Evolutionary conservation across 2,113 vertebrate species (phyloP).

Genomic region (Podarcis raffonei): DNA sequence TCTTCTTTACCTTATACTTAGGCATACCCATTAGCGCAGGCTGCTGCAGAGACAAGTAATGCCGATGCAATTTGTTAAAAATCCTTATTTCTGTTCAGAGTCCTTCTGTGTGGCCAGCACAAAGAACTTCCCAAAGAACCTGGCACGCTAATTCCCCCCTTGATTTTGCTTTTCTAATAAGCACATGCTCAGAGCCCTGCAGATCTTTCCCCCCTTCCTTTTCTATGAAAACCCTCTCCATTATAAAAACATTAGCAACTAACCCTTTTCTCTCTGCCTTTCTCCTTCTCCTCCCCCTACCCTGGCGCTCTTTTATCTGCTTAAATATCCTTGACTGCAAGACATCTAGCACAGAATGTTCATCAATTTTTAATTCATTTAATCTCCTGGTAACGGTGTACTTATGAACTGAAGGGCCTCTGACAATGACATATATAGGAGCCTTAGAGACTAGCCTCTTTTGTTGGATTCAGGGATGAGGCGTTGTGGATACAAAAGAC

Average conservation of each 20-base stretch:
- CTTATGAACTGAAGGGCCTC: conserved; percentile 69
- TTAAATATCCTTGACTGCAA: conserved; percentile 76
- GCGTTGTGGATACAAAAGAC: conserved; percentile 41
- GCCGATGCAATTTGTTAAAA: not conserved
- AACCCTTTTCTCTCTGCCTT: not conserved
- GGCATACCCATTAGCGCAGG: not conserved
- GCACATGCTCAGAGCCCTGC: conserved; percentile 35
- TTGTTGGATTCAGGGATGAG: conserved; percentile 43
- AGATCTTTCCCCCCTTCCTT: not conserved
- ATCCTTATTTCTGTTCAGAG: not conserved
- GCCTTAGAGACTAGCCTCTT: conserved; percentile 53
- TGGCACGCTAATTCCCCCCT: not conserved
- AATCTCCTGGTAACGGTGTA: conserved; percentile 75
- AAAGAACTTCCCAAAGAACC: conserved; percentile 11
- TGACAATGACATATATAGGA: conserved; percentile 70
- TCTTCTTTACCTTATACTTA: not conserved
- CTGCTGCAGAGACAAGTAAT: not conserved
- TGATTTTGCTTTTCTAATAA: conserved; percentile 36
- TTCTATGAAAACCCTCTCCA: conserved; percentile 53
- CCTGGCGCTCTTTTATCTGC: conserved; percentile 60
- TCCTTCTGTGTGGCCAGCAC: not conserved
- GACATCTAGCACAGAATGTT: conserved; percentile 69
- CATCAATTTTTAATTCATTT: conserved; percentile 81
- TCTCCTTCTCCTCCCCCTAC: conserved; percentile 16
- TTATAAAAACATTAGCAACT: conserved; percentile 55